Evolutionary conservation across 2,113 vertebrate species (phyloP).

Genomic region (Asarcornis scutulata): DNA sequence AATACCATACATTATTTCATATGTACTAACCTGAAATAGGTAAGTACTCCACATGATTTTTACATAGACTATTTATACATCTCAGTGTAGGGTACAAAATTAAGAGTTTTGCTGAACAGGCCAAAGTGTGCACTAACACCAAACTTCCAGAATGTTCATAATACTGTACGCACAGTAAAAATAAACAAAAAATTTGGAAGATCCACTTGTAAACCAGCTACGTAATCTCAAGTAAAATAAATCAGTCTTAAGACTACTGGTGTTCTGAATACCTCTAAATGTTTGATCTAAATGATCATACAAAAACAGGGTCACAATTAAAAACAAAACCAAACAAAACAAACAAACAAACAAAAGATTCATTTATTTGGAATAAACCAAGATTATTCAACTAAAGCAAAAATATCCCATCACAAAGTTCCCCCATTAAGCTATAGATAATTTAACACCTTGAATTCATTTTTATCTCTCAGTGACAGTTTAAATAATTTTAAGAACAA

Average conservation of each 20-base stretch:
- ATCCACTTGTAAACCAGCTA: not conserved
- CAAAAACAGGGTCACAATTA: not conserved
- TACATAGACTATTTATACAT: not conserved
- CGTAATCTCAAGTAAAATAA: not conserved
- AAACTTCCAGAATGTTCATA: not conserved
- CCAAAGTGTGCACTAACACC: not conserved
- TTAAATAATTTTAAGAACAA: not conserved
- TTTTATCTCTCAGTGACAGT: not conserved
- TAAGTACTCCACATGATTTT: accelerated
- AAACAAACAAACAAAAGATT: not conserved
- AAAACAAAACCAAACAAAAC: not conserved
- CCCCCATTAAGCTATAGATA: not conserved
- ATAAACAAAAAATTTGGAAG: not conserved
- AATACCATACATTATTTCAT: not conserved
- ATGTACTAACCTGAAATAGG: not conserved
- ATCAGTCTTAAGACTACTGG: not conserved
- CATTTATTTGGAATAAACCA: not conserved
- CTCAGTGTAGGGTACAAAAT: not conserved
- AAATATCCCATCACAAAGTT: not conserved
- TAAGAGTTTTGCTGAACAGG: not conserved
- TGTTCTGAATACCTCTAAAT: not conserved
- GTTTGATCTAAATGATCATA: not conserved
- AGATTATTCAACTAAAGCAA: not conserved
- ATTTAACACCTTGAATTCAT: not conserved
- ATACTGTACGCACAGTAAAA: not conserved